Conservation (phyloP, 64 coral and sea anemone genomes). For the Actinia tenebrosa region DNA sequence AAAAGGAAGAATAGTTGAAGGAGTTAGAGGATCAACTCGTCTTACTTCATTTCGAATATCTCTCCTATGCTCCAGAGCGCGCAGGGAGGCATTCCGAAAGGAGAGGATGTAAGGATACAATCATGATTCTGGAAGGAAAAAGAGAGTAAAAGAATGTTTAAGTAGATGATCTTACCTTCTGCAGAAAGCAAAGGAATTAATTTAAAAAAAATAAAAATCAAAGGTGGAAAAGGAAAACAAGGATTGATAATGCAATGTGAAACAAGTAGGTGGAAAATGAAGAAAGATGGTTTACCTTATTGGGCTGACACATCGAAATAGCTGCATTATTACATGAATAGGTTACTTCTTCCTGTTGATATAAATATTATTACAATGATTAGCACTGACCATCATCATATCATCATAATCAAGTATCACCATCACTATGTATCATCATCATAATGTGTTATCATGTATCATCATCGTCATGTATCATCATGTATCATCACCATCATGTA, state of each 20-base stretch:
- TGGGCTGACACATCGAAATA: conserved; percentile 82
- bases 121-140: conserved; percentile 47
- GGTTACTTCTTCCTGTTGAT: conserved; percentile 59
- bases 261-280: neutral
- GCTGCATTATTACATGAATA: conserved; percentile 55
- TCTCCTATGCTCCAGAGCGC: conserved; percentile 84
- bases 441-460: too few relatives aligned
- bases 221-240: neutral
- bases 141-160: neutral
- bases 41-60: conserved; percentile 78
- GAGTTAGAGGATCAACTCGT: too few relatives aligned
- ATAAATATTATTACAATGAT: neutral
- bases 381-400: neutral
- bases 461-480: too few relatives aligned
- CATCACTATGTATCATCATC: too few relatives aligned
- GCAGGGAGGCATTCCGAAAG: conserved; percentile 75
- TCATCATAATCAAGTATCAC: too few relatives aligned
- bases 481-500: too few relatives aligned
- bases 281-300: conserved; percentile 27
- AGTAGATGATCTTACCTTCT: too few relatives aligned
- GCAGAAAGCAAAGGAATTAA: too few relatives aligned
- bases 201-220: too few relatives aligned
- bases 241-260: neutral
- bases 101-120: conserved; percentile 71
- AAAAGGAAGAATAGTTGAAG: too few relatives aligned